Percentiles rank a stretch among this genome's conserved stretches.
phyloP scores from a whole-genome alignment of 2,113 vertebrate species.

The Paedocypris sp. region DNA sequence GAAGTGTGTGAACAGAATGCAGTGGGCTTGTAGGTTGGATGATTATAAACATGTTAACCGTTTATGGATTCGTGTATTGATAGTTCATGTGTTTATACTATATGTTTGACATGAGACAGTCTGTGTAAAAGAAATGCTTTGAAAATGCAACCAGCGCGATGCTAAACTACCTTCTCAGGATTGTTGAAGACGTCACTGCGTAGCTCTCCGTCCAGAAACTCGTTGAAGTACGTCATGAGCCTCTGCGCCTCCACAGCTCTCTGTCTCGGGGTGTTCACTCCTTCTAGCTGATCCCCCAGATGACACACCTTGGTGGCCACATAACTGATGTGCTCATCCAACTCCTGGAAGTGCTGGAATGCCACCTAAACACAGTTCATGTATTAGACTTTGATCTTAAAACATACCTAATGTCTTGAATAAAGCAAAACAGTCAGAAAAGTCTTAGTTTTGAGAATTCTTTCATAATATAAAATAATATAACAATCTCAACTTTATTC shows the following conservation, averaged over 20 bases:
- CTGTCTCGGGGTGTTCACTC: slow-evolving; percentile 94
- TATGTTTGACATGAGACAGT: too few relatives aligned
- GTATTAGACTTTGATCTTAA: neutral
- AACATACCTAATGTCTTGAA: neutral
- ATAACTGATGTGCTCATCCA: slow-evolving; percentile 98
- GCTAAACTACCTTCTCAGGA: slow-evolving; percentile 97
- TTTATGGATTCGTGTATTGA: too few relatives aligned
- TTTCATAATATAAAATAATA: too few relatives aligned
- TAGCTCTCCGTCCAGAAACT: slow-evolving; percentile 96
- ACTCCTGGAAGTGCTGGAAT: slow-evolving; percentile 97
- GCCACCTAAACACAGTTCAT: slow-evolving; percentile 69
- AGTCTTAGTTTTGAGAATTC: too few relatives aligned
- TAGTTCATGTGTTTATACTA: too few relatives aligned
- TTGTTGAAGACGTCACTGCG: slow-evolving; percentile 98
- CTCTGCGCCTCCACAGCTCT: slow-evolving; percentile 96
- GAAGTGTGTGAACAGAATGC: too few relatives aligned
- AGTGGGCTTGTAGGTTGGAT: too few relatives aligned
- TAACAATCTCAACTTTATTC: too few relatives aligned
- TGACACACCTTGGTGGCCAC: slow-evolving; percentile 98
- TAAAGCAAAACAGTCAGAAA: too few relatives aligned
- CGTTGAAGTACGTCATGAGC: slow-evolving; percentile 98
- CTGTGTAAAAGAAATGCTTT: too few relatives aligned
- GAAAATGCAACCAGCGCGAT: too few relatives aligned
- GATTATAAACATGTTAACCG: too few relatives aligned
- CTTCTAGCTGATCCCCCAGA: slow-evolving; percentile 94